Conservation (phyloP, 37 sponge, comb jelly and placozoan genomes). For the Ephydatia muelleri region DNA sequence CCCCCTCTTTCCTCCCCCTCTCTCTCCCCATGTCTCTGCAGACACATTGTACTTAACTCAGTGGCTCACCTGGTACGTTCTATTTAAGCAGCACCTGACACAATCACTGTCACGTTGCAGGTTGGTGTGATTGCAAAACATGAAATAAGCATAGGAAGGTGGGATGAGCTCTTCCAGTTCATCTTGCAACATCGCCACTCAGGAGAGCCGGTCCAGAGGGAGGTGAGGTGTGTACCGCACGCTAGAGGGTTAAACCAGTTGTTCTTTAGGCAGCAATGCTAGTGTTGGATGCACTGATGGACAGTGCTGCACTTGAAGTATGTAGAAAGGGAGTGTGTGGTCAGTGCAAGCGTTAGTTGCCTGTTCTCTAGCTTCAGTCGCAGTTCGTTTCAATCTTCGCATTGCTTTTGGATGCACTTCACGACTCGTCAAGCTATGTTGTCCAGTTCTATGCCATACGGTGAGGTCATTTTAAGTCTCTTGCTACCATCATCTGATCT, state of each 20-base stretch:
- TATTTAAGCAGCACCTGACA: background rate
- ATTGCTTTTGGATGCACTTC: conserved; percentile 61
- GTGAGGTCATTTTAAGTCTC: conserved; percentile 28
- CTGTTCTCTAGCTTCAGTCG: conserved; percentile 55
- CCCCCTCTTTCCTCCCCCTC: background rate
- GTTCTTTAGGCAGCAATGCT: conserved; percentile 62
- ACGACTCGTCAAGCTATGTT: conserved; percentile 48
- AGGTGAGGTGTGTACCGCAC: conserved; percentile 45
- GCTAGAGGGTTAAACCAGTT: background rate
- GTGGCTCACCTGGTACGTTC: conserved; percentile 64
- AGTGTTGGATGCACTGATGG: conserved; percentile 60
- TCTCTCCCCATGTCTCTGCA: conserved; percentile 8
- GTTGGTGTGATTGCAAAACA: conserved; percentile 74
- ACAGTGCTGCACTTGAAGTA: conserved; percentile 54
- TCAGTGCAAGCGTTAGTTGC: background rate
- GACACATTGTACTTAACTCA: conserved; percentile 55
- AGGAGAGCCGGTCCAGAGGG: conserved; percentile 53
- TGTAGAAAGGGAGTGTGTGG: background rate
- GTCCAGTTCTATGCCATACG: conserved; percentile 78
- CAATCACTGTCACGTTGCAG: conserved; percentile 7
- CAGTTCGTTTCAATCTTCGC: conserved; percentile 58
- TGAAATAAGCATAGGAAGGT: conserved; percentile 57
- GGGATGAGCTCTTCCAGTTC: conserved; percentile 69
- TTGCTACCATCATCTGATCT: background rate
- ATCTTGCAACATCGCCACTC: conserved; percentile 56